These are phyloP conservation scores for Gonioctena quinquepunctata DNA, from an alignment of 1,140 invertebrate genomes.

Conservation along the genomic window DNA sequence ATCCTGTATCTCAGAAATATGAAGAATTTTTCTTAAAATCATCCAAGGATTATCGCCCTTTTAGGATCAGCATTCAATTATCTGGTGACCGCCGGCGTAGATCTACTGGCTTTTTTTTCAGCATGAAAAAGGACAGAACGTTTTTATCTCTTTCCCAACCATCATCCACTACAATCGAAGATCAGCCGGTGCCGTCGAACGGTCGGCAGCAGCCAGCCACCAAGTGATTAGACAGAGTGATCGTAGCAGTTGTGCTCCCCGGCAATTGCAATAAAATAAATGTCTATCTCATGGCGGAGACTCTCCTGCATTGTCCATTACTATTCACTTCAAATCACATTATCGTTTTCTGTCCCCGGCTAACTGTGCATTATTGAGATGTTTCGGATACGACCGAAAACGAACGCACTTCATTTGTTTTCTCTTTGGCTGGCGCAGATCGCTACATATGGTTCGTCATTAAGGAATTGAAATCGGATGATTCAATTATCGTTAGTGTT, in stretches of 20 bases:
- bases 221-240: constrained; percentile 40
- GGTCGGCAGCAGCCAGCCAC: background rate
- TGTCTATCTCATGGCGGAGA: constrained; percentile 38
- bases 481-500: background rate
- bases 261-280: constrained; percentile 45
- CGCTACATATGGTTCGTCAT: background rate
- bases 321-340: constrained; percentile 39
- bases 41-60: too few species aligned
- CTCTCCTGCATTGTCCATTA: constrained; percentile 23
- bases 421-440: background rate
- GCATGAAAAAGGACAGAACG: too few species aligned
- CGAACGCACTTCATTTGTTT: constrained; percentile 12
- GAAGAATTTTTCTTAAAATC: too few species aligned
- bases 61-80: too few species aligned
- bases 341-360: constrained; percentile 25
- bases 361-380: constrained; percentile 20
- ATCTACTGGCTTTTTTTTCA: too few species aligned
- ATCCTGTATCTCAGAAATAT: too few species aligned
- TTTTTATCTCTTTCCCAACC: background rate
- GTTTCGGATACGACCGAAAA: constrained; percentile 8
- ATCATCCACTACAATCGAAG: background rate
- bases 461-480: constrained; percentile 4
- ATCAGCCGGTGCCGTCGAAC: background rate
- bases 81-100: too few species aligned
- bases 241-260: constrained; percentile 38